These are phyloP conservation scores for Apteryx mantelli DNA, from an alignment of 2,113 vertebrate species.

Conservation along the genomic window DNA sequence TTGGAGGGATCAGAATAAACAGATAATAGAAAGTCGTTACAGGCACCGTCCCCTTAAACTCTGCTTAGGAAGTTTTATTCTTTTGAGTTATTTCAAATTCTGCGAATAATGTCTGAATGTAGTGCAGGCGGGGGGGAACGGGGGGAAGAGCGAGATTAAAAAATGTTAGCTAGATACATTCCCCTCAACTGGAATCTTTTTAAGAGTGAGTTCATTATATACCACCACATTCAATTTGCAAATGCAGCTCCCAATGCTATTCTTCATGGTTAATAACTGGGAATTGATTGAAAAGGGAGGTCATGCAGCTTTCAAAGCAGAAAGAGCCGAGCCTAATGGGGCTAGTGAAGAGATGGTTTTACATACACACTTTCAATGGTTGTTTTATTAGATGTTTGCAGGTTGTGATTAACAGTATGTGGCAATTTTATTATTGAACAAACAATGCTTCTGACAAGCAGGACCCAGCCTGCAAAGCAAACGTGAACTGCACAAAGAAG, in stretches of 20 bases:
- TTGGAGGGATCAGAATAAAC: constrained; percentile 5
- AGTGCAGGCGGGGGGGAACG: rapidly evolving
- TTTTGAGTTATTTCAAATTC: not conserved
- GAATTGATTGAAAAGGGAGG: constrained; percentile 53
- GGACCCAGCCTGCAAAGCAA: not conserved
- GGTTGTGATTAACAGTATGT: not conserved
- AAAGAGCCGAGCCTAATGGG: not conserved
- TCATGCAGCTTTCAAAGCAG: not conserved
- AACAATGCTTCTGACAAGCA: not conserved
- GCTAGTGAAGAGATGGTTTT: not conserved
- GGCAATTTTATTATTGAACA: not conserved
- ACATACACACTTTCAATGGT: not conserved
- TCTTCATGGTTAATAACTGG: constrained; percentile 49
- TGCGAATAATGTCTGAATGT: not conserved
- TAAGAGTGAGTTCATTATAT: not conserved
- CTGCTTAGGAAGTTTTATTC: not conserved
- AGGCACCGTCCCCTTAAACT: not conserved
- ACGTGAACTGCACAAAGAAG: not conserved
- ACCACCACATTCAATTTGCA: constrained; percentile 32
- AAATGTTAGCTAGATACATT: not conserved
- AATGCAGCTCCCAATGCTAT: not conserved
- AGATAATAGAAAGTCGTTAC: not conserved
- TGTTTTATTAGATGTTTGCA: not conserved
- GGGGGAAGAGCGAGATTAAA: not conserved
- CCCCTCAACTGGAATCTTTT: not conserved